Evolutionary conservation across 2,113 vertebrate species (phyloP).

Genomic region (Gnathonemus echidnorhynchus): DNA sequence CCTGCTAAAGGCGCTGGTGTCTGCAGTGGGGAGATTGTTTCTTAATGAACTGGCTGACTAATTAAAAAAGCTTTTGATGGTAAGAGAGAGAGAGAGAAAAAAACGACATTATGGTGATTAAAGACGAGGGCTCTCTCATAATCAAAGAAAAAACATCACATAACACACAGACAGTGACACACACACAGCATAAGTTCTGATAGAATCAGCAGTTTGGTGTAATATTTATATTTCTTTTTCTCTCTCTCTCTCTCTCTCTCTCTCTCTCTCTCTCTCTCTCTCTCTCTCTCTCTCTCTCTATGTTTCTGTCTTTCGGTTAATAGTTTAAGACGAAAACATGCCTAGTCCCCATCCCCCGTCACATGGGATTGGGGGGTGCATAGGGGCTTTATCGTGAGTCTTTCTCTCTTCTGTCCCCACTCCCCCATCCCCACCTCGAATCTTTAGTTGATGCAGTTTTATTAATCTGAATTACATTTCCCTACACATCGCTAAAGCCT

Average conservation of each 20-base stretch:
- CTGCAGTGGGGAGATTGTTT: slow-evolving; percentile 36
- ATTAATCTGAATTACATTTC: not conserved
- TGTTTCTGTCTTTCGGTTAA: not conserved
- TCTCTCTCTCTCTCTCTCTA: not conserved
- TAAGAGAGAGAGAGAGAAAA: not conserved
- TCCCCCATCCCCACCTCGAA: not conserved
- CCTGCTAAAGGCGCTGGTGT: not conserved
- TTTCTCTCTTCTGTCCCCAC: not conserved
- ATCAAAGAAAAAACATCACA: slow-evolving; percentile 3
- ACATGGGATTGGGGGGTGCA: not conserved
- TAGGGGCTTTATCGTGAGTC: not conserved
- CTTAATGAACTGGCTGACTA: slow-evolving; percentile 42
- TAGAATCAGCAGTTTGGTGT: slow-evolving; percentile 19
- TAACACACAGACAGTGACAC: not conserved
- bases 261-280: not conserved
- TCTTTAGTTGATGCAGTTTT: not conserved
- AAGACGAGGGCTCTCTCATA: slow-evolving; percentile 21
- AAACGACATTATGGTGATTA: slow-evolving; percentile 21
- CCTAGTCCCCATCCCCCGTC: not conserved
- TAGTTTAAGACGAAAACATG: not conserved
- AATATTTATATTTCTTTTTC: not conserved
- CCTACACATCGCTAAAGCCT: not conserved
- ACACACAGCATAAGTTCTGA: not conserved
- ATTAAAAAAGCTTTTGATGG: slow-evolving; percentile 21
- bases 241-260: not conserved